Base-by-base conservation (phyloP, 2,797 vertebrate genomes). In the Hozukius guyotensis region DNA sequence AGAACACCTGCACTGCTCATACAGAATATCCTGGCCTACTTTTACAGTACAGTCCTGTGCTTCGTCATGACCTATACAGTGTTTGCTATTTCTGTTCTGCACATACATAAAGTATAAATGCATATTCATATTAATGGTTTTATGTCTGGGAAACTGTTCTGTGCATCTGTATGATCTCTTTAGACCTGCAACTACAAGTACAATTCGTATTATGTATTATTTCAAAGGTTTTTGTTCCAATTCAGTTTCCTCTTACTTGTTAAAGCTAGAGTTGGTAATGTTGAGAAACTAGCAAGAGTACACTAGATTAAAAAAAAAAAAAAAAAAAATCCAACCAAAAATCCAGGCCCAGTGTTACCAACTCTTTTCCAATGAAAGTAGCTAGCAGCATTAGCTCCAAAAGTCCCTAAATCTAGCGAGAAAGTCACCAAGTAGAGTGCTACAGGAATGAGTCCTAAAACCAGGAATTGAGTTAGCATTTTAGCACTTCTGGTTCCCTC, bases 11-110 rank as follows among this genome's bases (percentile, higher is more conserved):
- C 52, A 76, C 49, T 63, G 32, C 63, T 80, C 53, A 68, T 3
- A 78, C 29, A 77, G 46, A 80, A 77, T 60, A 64, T 31, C 60
- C 75, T 64, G 74, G 46, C 73, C 78, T 70, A 80, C 73, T 77
- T 81, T 65, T 14, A 69, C 14, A 53, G 24, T n/a, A 34, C 18
- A 53, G 18, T 32, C 16, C 27, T 29, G 25, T 52, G 65, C 72
- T 84, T 64, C 1, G 18, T 70, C 52, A 65, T 67, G 63, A 83
- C 78, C 81, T 66, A 22, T 3, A 61, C 36, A 59, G 20, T 24
- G n/a, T 22, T 55, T 34, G 72, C 59, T 78, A 67, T 84, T 80
- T 65, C 20, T 74, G 32, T 55, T 69, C 38, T 62, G 46, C 52
- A 71, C 32, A 63, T 34, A 46, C 18, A 59, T 42, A 24, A 11